Evolutionary conservation across 1,140 invertebrate species (phyloP), one percentile per base, ranked within the genome.

Genomic region (Hycleus phaleratus): DNA sequence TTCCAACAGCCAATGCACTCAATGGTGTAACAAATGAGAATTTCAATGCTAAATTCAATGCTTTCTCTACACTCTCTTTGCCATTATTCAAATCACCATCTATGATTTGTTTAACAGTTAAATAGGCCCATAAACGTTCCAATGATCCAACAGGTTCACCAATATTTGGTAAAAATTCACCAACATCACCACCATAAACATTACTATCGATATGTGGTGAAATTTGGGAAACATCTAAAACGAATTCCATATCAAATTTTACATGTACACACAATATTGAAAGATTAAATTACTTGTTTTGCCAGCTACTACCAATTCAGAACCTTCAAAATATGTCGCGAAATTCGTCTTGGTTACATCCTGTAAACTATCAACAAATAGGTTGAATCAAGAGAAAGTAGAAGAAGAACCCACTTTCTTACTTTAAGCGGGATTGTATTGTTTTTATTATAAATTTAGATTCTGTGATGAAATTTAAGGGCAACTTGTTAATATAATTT

Each of bases 1-100:
- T 85, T 3, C 83, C 82, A 4, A 85, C 83, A 18, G 85, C 80
- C 57, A 86, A 70, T 2, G 82, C 84, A 3, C 83, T 85, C n/a
- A 85, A 65, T 3, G 82, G 78, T 0, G 83, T 85, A 1, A 86
- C 83, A 66, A 86, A 84, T 10, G 76, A 76, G 61, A 85, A 85
- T 82, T 75, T 71, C 6, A 78, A 63, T 10, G 77, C 74, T 12
- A 78, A 52, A 38, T 72, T 53, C 3, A 52, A 42, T 46, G 71
- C 58, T 9, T 56, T 47, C 18, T 56, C 43, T 43, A 39, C 26
- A 4, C 44, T 10, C 58, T 79, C 77, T 12, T 75, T 72, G 60
- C 79, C 69, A 55, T 83, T 79, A 26, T 85, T 67, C 38, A 84
- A 65, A 7, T 42, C 40, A 42, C 40, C 9, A n/a, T 42, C 40